Conservation (phyloP, 2,113 vertebrate species). For the Eleginops maclovinus region DNA sequence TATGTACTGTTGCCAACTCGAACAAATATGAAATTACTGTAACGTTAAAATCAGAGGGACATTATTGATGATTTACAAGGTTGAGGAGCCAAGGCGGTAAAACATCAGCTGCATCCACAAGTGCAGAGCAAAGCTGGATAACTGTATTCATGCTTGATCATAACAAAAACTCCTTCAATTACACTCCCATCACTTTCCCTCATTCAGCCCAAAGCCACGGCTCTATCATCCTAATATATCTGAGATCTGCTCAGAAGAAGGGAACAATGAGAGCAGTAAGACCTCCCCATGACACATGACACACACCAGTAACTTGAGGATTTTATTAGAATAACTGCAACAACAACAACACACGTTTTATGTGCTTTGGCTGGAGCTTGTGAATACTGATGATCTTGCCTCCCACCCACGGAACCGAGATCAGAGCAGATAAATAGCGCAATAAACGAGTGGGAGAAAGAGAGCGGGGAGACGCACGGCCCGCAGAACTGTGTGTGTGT, state of each 20-base stretch:
- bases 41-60: slow-evolving; percentile 44
- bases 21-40: slow-evolving; percentile 59
- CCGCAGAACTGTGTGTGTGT: slow-evolving; percentile 10
- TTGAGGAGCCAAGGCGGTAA: neutral
- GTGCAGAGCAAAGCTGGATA: no score
- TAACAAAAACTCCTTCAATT: no score
- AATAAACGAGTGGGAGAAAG: neutral
- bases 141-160: no score
- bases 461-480: slow-evolving; percentile 32
- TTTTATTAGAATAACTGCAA: slow-evolving; percentile 23
- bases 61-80: slow-evolving; percentile 57
- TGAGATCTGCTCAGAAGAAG: neutral
- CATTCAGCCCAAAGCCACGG: neutral
- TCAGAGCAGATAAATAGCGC: slow-evolving; percentile 37
- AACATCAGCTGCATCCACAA: neutral
- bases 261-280: neutral
- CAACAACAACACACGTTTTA: slow-evolving; percentile 14
- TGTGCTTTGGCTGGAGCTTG: slow-evolving; percentile 33
- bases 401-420: slow-evolving; percentile 26
- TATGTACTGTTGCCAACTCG: slow-evolving; percentile 40
- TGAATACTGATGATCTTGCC: slow-evolving; percentile 36
- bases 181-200: neutral
- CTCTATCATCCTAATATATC: slow-evolving; percentile 1
- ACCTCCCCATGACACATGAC: slow-evolving; percentile 15
- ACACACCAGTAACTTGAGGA: slow-evolving; percentile 10